These are phyloP conservation scores for Meloidogyne floridensis DNA, from an alignment of 1,140 invertebrate species.

Conservation along the genomic window DNA sequence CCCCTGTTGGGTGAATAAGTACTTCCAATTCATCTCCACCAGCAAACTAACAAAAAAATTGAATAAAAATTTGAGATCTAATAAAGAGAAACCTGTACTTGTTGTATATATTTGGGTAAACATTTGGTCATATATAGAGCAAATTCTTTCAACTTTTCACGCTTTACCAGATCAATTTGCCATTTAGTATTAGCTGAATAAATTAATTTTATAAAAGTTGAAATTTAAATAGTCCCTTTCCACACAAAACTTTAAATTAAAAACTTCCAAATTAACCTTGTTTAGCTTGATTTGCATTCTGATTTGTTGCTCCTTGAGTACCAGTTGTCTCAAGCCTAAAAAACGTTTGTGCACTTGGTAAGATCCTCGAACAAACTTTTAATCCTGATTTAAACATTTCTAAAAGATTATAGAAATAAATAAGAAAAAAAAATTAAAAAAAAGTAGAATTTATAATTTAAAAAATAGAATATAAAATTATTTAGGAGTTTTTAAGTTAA, in stretches of 20 bases:
- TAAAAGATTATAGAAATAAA: not conserved
- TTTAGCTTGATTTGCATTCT: not conserved
- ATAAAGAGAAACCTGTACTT: conserved; percentile 73
- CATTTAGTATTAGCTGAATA: not conserved
- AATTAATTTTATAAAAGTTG: no score
- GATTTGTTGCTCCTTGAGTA: not conserved
- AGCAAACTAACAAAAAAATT: conserved; percentile 52
- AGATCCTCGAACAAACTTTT: not conserved
- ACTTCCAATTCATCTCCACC: conserved; percentile 84
- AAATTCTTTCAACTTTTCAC: conserved; percentile 74
- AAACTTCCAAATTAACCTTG: no score
- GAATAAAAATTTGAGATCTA: conserved; percentile 56
- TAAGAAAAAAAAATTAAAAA: no score
- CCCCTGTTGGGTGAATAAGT: conserved; percentile 85
- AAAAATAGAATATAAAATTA: no score
- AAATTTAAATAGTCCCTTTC: no score
- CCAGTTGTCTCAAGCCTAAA: not conserved
- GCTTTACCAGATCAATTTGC: conserved; percentile 15
- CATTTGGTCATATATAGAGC: conserved; percentile 86
- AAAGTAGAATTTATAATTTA: no score
- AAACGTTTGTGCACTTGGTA: not conserved
- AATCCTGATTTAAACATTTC: not conserved
- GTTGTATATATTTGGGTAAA: conserved; percentile 88
- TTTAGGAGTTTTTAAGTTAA: no score
- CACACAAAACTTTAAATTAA: no score